Evolutionary conservation across 23 tunicate genomes (phyloP), one percentile per base, ranked within the genome.

Genomic region (Trididemnum nubilum): DNA sequence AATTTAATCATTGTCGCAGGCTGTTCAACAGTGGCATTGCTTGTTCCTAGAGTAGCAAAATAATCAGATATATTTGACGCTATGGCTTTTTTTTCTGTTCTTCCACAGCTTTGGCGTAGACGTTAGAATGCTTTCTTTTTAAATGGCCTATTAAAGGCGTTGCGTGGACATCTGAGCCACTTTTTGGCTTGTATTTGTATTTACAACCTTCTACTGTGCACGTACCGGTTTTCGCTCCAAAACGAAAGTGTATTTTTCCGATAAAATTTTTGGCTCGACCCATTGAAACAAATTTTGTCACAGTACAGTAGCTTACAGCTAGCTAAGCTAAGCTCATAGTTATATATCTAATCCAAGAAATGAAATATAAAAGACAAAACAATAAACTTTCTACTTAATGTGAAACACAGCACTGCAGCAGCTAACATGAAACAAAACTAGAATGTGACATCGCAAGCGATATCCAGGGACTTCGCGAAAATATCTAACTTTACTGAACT

Each of bases 211-310:
- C 57, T 49, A 49, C 57, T 49, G 57, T 49, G 18, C 57, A 49
- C 12, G 15, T 49, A 49, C 15, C 57, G 15, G 57, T 49, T 12
- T 49, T 49, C 18, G 18, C 57, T 49, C 57, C 57, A 49, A 9
- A 49, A 49, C 57, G 57, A 49, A 49, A 49, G 12, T 49, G 12
- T 49, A 9, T 63, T 24, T 63, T 63, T 19, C 27, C 23, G 4
- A 63, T 63, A 23, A 63, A 63, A 63, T 23, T 63, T 23, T 23
- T 63, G 27, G 28, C 69, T 63, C 69, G 69, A 63, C 69, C 28
- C 69, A 63, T 49, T 49, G 12, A 49, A 49, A 49, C 57, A 49
- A 49, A 12, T 49, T 49, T 49, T 18, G 18, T 12, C 18, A 12
- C 57, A 49, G 57, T 49, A n/a, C n/a, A n/a, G n/a, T n/a, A n/a